Conservation (phyloP, 2,888 invertebrate genomes). For the Lasioglossum marginatum region DNA sequence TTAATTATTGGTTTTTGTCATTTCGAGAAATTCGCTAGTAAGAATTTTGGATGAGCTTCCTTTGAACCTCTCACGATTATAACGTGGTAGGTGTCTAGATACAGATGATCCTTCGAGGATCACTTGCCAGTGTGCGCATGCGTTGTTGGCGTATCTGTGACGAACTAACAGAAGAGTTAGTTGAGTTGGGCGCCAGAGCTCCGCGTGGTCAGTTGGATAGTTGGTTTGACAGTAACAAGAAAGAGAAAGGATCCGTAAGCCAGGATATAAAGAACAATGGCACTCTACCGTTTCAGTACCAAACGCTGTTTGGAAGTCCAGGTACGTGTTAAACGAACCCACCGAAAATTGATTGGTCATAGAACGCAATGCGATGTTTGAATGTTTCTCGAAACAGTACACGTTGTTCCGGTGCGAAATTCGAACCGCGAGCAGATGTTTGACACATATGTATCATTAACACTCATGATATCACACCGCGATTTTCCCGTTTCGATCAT, state of each 20-base stretch:
- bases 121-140: conserved; percentile 58
- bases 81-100: conserved; percentile 39
- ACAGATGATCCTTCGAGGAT: conserved; percentile 53
- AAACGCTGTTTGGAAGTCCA: conserved; percentile 82
- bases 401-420: conserved; percentile 70
- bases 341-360: conserved; percentile 25
- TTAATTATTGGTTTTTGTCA: not conserved
- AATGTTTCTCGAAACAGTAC: conserved; percentile 52
- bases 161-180: conserved; percentile 62
- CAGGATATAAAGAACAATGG: conserved; percentile 78
- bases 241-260: conserved; percentile 60
- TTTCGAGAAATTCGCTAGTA: not conserved
- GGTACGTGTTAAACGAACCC: conserved; percentile 71
- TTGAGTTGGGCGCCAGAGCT: conserved; percentile 82
- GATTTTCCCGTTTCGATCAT: conserved; percentile 1
- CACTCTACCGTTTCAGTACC: conserved; percentile 81
- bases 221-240: conserved; percentile 69
- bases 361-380: conserved; percentile 49
- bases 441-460: conserved; percentile 14
- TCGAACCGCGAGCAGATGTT: conserved; percentile 62
- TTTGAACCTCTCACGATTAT: conserved; percentile 2
- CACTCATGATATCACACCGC: not conserved
- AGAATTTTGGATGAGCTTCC: not conserved
- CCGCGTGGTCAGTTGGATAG: conserved; percentile 78
- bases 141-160: conserved; percentile 47